Evolutionary conservation across 2,797 vertebrate species (phyloP).

Genomic region (Malurus splendens): DNA sequence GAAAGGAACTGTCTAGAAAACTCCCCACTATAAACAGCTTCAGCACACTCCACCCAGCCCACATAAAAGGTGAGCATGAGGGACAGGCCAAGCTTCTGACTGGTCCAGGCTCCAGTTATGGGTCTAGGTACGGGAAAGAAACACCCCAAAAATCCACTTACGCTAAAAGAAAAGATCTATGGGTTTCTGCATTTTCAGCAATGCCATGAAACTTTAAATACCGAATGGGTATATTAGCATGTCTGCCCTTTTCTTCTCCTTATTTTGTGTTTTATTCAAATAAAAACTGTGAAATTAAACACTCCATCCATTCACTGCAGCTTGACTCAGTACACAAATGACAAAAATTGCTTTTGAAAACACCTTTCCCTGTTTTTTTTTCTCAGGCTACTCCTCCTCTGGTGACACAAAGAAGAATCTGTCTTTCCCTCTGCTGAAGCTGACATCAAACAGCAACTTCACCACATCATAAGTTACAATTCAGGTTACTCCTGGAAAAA

Average conservation of each 20-base stretch:
- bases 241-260: background rate
- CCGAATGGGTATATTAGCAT: background rate
- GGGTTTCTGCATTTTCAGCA: background rate
- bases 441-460: conserved; percentile 27
- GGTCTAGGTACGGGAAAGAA: background rate
- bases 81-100: background rate
- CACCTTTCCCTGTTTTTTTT: background rate
- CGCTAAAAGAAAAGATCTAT: background rate
- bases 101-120: background rate
- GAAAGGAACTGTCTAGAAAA: background rate
- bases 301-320: background rate
- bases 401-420: background rate
- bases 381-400: background rate
- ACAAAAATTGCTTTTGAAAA: background rate
- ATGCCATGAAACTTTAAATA: background rate
- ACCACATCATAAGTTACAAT: conserved; percentile 18
- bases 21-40: background rate
- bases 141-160: background rate
- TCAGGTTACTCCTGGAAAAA: conserved; percentile 22
- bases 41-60: background rate
- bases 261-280: background rate
- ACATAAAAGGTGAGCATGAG: background rate
- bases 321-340: background rate
- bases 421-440: background rate
- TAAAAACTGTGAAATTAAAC: background rate